These are phyloP conservation scores for Agriopis marginaria DNA, from an alignment of 2,888 invertebrate species.

Conservation along the genomic window DNA sequence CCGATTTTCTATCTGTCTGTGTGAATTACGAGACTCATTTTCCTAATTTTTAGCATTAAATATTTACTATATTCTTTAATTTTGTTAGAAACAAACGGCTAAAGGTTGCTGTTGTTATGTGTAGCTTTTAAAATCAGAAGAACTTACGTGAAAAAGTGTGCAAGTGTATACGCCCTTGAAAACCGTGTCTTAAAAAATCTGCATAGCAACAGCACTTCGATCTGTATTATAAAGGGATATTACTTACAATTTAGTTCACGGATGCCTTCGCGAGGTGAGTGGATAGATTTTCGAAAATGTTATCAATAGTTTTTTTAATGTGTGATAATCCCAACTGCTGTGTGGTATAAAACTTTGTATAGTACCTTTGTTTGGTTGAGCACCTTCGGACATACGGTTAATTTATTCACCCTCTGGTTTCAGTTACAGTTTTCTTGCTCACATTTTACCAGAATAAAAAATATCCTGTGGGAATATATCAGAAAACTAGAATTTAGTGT, in stretches of 20 bases:
- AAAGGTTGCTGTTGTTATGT: slow-evolving; percentile 42
- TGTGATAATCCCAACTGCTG: background rate
- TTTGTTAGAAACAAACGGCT: background rate
- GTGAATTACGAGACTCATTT: slow-evolving; percentile 14
- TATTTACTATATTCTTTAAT: background rate
- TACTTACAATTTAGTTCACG: slow-evolving; percentile 55
- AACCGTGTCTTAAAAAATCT: slow-evolving; percentile 76
- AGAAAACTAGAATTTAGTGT: no score
- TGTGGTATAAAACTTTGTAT: slow-evolving; percentile 4
- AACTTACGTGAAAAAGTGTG: slow-evolving; percentile 55
- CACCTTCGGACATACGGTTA: slow-evolving; percentile 7
- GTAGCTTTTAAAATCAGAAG: slow-evolving; percentile 23
- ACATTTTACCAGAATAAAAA: background rate
- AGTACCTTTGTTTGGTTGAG: slow-evolving; percentile 29
- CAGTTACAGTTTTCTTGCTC: background rate
- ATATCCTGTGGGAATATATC: background rate
- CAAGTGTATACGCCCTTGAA: slow-evolving; percentile 80
- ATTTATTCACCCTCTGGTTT: background rate
- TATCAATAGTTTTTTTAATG: background rate
- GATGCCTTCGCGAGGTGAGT: slow-evolving; percentile 77
- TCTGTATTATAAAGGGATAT: slow-evolving; percentile 65
- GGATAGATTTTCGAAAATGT: slow-evolving; percentile 24
- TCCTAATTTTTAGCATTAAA: slow-evolving; percentile 18
- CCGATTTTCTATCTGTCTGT: slow-evolving; percentile 21
- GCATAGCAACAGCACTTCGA: slow-evolving; percentile 83